These are phyloP conservation scores for Bombylius discolor DNA, from an alignment of 2,888 invertebrate species.

Conservation along the genomic window DNA sequence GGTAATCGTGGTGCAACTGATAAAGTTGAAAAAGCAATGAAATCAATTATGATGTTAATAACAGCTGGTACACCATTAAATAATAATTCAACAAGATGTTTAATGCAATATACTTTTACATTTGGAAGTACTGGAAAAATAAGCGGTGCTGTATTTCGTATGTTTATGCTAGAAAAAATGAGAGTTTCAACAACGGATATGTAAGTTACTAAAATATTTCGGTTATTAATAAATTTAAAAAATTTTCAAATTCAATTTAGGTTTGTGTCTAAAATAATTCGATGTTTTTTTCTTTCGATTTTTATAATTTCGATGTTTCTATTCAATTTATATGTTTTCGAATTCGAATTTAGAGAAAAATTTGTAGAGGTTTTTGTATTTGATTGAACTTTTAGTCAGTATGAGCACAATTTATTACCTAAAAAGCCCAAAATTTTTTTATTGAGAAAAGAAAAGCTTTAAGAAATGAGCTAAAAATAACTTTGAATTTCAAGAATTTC, in stretches of 20 bases:
- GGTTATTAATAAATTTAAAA: neutral
- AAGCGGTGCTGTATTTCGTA: conserved; percentile 75
- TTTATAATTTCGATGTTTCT: neutral
- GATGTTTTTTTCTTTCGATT: neutral
- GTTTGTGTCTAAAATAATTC: too few species aligned
- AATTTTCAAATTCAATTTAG: neutral
- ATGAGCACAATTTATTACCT: too few species aligned
- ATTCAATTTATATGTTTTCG: too few species aligned
- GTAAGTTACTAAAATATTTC: conserved; percentile 36
- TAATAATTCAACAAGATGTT: conserved; percentile 71
- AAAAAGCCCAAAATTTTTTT: too few species aligned
- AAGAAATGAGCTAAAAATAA: too few species aligned
- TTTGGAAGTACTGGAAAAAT: conserved; percentile 75
- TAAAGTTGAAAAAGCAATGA: conserved; percentile 29
- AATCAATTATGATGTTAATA: conserved; percentile 42
- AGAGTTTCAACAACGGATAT: conserved; percentile 68
- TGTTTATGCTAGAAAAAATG: conserved; percentile 80
- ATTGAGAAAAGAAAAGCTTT: too few species aligned
- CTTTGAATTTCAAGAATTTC: too few species aligned
- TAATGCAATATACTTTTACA: conserved; percentile 67
- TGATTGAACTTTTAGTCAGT: too few species aligned
- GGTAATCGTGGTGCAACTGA: conserved; percentile 41
- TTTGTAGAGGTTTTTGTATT: too few species aligned
- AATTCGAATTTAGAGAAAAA: too few species aligned
- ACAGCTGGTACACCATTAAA: conserved; percentile 79